Conservation (phyloP, 2,113 vertebrate genomes). For the Empidonax traillii region DNA sequence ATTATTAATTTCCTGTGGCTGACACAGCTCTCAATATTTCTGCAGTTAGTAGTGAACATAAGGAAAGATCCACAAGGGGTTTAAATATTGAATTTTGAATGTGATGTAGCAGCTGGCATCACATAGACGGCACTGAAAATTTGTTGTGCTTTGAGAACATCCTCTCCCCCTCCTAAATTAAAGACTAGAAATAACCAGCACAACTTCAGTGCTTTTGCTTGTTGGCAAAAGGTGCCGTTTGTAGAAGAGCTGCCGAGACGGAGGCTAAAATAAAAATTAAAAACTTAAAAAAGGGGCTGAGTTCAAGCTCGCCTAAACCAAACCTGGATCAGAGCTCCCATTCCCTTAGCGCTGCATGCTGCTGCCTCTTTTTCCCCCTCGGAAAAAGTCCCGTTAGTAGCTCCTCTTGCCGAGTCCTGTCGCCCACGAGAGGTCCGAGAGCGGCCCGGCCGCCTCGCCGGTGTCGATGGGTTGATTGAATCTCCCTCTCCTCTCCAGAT, state of each 20-base stretch:
- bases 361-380: accelerated
- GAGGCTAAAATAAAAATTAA: not conserved
- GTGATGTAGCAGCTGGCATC: not conserved
- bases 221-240: not conserved
- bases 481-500: constrained; percentile 27
- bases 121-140: not conserved
- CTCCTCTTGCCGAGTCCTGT: accelerated
- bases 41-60: not conserved
- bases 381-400: not conserved
- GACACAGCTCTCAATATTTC: not conserved
- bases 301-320: not conserved
- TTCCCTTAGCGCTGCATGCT: not conserved
- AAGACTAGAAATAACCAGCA: not conserved
- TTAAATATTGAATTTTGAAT: not conserved
- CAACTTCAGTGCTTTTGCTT: not conserved
- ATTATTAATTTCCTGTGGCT: accelerated
- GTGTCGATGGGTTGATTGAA: no score
- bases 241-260: not conserved
- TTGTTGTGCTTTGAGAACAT: not conserved
- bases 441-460: no score
- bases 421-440: accelerated
- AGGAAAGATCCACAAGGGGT: not conserved
- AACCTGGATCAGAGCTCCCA: not conserved
- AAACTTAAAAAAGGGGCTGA: not conserved
- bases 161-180: not conserved